Evolutionary conservation across 1,140 invertebrate species (phyloP).

Genomic region (Temnothorax nylanderi): DNA sequence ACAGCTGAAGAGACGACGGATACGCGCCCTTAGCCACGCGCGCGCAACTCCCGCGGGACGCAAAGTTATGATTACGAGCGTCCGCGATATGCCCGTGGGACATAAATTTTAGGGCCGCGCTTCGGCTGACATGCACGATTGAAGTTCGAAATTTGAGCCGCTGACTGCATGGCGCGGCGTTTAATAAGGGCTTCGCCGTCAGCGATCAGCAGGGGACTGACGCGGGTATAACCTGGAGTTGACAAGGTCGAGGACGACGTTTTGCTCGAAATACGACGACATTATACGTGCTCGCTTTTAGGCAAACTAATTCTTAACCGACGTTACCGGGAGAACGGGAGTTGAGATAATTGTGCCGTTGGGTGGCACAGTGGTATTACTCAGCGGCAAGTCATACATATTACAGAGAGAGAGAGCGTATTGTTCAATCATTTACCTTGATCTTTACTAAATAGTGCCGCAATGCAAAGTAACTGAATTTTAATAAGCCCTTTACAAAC

Average conservation of each 20-base stretch:
- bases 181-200: conserved; percentile 41
- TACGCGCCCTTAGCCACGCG: conserved; percentile 29
- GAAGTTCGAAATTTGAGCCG: conserved; percentile 40
- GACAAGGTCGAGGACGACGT: conserved; percentile 51
- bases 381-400: not conserved
- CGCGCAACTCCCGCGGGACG: conserved; percentile 10
- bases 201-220: conserved; percentile 6
- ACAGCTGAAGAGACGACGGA: conserved; percentile 35
- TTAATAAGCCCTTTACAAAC: not conserved
- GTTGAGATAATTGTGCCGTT: conserved; percentile 12
- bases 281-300: not conserved
- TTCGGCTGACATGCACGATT: conserved; percentile 17
- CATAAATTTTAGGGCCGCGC: conserved; percentile 46
- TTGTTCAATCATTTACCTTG: not conserved
- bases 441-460: not conserved
- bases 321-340: not conserved
- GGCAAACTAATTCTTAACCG: conserved; percentile 20
- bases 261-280: not conserved
- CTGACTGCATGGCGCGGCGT: not conserved
- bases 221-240: not conserved
- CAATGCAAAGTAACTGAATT: not conserved
- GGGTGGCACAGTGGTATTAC: not conserved
- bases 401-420: not conserved
- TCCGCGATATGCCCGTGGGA: not conserved
- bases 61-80: conserved; percentile 53